phyloP scores from a whole-genome alignment of 2,113 vertebrate species.

The Pluvianellus socialis region DNA sequence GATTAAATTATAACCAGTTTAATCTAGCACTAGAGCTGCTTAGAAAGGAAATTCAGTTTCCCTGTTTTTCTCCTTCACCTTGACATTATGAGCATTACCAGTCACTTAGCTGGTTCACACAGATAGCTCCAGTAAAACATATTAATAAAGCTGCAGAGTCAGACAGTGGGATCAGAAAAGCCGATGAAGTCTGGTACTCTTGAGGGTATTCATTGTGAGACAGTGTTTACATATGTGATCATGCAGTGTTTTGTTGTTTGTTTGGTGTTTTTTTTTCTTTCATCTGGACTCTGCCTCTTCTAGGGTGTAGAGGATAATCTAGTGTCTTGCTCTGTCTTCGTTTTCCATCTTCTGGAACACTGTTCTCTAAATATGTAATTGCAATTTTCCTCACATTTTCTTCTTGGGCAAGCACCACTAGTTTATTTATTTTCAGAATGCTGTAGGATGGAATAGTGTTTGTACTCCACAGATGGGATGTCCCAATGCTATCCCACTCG shows the following conservation, averaged over 20 bases:
- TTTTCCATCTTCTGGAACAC: neutral
- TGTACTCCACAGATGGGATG: neutral
- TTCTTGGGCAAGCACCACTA: neutral
- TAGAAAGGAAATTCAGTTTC: neutral
- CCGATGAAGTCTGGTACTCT: neutral
- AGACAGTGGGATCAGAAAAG: neutral
- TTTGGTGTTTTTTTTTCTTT: no score
- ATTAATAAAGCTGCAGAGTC: neutral
- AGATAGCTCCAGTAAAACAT: neutral
- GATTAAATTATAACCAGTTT: neutral
- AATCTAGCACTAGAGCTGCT: neutral
- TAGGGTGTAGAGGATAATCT: neutral
- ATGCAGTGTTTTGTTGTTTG: neutral
- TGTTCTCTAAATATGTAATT: neutral
- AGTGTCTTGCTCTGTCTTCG: neutral
- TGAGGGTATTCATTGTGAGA: neutral
- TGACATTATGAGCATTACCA: neutral
- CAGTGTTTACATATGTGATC: neutral
- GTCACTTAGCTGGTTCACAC: neutral
- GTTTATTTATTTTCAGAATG: neutral
- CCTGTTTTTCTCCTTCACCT: neutral
- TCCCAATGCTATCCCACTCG: neutral
- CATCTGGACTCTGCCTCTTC: neutral
- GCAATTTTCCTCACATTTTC: neutral
- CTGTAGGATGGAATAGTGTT: neutral